Conservation (phyloP, 2,113 vertebrate genomes). For the Ginglymostoma cirratum region DNA sequence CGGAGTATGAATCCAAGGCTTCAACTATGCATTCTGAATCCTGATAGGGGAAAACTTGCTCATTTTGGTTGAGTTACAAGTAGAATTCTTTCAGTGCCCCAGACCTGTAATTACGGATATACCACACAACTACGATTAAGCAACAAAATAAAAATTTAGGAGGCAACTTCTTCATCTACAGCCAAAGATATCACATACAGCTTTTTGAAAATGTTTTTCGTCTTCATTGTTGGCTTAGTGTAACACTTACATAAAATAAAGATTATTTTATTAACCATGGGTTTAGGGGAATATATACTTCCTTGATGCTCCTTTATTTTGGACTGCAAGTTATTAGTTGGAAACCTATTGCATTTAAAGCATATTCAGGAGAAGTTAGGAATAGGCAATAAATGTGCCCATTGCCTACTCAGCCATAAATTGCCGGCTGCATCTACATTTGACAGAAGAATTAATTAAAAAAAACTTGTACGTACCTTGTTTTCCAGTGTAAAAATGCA, state of each 20-base stretch:
- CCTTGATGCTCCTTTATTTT: neutral
- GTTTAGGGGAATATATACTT: neutral
- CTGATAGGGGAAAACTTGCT: neutral
- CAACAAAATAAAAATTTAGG: neutral
- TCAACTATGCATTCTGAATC: neutral
- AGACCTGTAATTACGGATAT: neutral
- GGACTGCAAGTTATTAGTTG: neutral
- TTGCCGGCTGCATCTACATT: too few relatives aligned
- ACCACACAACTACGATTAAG: neutral
- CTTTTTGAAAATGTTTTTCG: neutral
- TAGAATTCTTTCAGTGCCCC: neutral
- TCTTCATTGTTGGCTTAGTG: neutral
- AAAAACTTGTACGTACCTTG: neutral
- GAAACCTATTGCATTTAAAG: neutral
- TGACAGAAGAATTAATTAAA: too few relatives aligned
- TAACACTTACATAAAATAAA: neutral
- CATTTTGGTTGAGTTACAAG: neutral
- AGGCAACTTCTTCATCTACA: neutral
- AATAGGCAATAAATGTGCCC: too few relatives aligned
- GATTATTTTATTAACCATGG: neutral
- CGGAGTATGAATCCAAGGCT: neutral
- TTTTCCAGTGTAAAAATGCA: neutral
- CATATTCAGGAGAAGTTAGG: neutral
- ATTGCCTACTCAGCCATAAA: too few relatives aligned
- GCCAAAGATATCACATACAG: neutral